Conservation (phyloP, 2,113 vertebrate genomes). For the Gymnarchus niloticus region DNA sequence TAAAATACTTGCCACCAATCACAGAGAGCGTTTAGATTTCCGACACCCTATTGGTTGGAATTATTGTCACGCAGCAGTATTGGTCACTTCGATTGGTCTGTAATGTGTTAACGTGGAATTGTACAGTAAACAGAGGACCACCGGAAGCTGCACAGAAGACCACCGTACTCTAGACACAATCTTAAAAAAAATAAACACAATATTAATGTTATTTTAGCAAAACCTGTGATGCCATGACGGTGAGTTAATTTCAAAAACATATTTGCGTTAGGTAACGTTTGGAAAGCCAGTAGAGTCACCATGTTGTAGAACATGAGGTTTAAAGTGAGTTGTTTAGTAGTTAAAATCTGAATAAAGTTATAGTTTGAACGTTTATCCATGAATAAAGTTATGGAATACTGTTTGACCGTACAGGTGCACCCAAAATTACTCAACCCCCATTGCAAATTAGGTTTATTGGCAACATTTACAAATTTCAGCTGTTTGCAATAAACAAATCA, state of each 20-base stretch:
- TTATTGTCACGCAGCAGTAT: slow-evolving; percentile 1
- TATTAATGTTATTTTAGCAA: too few species aligned
- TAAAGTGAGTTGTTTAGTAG: background rate
- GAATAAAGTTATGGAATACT: too few species aligned
- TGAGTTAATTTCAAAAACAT: background rate
- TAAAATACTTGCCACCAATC: slow-evolving; percentile 32
- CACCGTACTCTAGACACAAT: background rate
- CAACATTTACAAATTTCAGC: too few species aligned
- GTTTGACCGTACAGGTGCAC: too few species aligned
- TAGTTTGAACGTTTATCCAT: too few species aligned
- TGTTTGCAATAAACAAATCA: too few species aligned
- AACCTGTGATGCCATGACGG: background rate
- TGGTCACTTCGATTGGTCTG: slow-evolving; percentile 38
- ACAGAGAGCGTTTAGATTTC: slow-evolving; percentile 11
- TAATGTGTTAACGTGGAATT: slow-evolving; percentile 53
- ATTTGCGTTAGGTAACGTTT: background rate
- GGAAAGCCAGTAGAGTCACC: background rate
- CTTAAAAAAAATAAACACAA: too few species aligned
- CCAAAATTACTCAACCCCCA: too few species aligned
- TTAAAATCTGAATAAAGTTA: background rate
- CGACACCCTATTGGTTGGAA: slow-evolving; percentile 35
- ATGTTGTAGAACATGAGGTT: background rate
- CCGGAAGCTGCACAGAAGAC: background rate
- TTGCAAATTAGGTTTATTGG: too few species aligned
- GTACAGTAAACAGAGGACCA: background rate